These are phyloP conservation scores for Caenorhabditis macrosperma DNA, from an alignment of 2,888 invertebrate species.

Conservation along the genomic window DNA sequence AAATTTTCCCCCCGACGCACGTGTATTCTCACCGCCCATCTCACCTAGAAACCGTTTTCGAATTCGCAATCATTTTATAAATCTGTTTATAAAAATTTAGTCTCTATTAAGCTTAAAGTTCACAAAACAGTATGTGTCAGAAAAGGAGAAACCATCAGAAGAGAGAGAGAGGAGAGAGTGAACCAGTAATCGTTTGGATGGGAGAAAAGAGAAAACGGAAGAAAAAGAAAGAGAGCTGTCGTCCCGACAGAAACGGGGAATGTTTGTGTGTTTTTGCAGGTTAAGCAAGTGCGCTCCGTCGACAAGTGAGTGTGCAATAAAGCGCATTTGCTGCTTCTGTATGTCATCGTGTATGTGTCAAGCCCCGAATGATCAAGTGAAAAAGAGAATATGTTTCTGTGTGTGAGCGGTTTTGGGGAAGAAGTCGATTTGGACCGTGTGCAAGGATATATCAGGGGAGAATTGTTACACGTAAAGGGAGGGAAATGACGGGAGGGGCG, in stretches of 20 bases:
- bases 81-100: background rate
- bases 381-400: background rate
- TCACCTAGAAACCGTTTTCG: background rate
- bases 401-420: background rate
- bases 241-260: background rate
- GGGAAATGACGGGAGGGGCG: background rate
- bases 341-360: background rate
- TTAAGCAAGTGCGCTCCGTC: background rate
- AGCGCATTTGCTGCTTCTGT: background rate
- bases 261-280: conserved; percentile 12
- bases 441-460: background rate
- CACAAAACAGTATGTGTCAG: background rate
- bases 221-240: background rate
- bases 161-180: too few species aligned
- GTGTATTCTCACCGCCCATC: background rate
- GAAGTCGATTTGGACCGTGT: too few species aligned
- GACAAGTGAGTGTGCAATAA: background rate
- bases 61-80: background rate
- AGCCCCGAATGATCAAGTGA: too few species aligned
- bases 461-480: conserved; percentile 1
- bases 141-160: conserved; percentile 9
- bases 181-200: conserved; percentile 22
- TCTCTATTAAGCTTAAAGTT: background rate
- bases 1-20: background rate
- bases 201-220: conserved; percentile 18